Evolutionary conservation across 2,797 vertebrate genomes (phyloP), one percentile per base, ranked within the genome.

Genomic region (Pseudotriccus pelzelni): DNA sequence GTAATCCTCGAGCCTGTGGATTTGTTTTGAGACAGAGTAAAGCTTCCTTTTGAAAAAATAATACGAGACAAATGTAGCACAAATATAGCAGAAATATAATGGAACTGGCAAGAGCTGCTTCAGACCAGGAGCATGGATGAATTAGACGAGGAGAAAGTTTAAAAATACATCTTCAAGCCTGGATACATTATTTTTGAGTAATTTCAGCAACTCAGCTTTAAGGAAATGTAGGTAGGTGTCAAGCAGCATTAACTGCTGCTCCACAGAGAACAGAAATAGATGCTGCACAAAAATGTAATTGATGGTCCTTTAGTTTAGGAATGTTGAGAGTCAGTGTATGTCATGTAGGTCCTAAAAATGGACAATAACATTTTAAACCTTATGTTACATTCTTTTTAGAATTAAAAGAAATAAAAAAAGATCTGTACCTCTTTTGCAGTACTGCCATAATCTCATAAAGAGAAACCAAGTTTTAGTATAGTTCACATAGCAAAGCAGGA

Each of bases 11-110:
- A 87, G 55, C 47, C 14, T 63, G n/a, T 82, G 67, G 47, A 67
- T 92, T 92, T 80, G 70, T 94, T 94, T 50, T 30, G 46, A 94
- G 44, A 39, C 30, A 76, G 23, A 49, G 59, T 69, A 84, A 93
- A 82, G 32, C 60, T 63, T 93, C 32, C 56, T 89, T 82, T 82
- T 12, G 9, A 76, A 93, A 92, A 87, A 86, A 63, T 32, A 78
- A 68, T 41, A 34, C 8, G 49, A 55, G 32, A 56, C 64, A 80
- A 69, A 67, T 1, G 0, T 39, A 52, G 53, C 25, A 84, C 28
- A 72, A 90, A 81, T 55, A 30, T 19, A 66, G 44, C n/a, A 68
- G 46, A 82, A 87, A 73, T 56, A 25, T 16, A 77, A 62, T 2
- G 68, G 34, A 87, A 73, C 9, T 56, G 56, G 37, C 37, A 67